phyloP scores from a whole-genome alignment of 2,113 vertebrate species.

The Osmerus eperlanus region DNA sequence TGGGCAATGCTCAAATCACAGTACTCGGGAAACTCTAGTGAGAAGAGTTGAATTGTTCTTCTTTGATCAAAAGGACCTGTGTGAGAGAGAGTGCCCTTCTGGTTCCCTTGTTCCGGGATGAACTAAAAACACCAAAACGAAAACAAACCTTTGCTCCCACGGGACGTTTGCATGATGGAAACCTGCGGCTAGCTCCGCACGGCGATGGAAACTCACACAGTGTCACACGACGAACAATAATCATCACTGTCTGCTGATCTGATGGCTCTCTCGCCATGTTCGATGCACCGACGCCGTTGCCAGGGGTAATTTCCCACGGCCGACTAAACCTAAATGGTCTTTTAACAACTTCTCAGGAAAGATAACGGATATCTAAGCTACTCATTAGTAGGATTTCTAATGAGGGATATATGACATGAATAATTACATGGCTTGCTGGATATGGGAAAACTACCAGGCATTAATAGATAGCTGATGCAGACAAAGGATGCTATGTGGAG shows the following conservation, averaged over 20 bases:
- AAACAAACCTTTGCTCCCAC: background rate
- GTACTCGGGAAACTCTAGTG: constrained; percentile 58
- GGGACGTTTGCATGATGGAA: background rate
- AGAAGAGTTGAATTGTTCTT: constrained; percentile 44
- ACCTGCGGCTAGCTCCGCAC: too few species aligned
- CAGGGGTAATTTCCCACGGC: background rate
- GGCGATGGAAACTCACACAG: too few species aligned
- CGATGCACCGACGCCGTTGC: background rate
- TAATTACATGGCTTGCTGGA: constrained; percentile 24
- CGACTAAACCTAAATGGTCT: constrained; percentile 4
- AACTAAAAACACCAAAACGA: background rate
- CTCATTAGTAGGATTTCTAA: constrained; percentile 42
- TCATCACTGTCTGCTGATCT: too few species aligned
- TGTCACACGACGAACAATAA: too few species aligned
- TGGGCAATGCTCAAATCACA: constrained; percentile 62
- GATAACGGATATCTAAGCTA: constrained; percentile 35
- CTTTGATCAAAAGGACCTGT: constrained; percentile 44
- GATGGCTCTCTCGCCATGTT: too few species aligned
- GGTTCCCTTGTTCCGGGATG: background rate
- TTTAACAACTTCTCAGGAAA: constrained; percentile 29
- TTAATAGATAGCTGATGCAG: too few species aligned
- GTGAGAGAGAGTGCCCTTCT: too few species aligned
- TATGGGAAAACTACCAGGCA: background rate
- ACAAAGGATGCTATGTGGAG: background rate
- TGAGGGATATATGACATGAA: constrained; percentile 25